These are phyloP conservation scores for Sinelater perroti DNA, from an alignment of 2,888 invertebrate species.

Conservation along the genomic window DNA sequence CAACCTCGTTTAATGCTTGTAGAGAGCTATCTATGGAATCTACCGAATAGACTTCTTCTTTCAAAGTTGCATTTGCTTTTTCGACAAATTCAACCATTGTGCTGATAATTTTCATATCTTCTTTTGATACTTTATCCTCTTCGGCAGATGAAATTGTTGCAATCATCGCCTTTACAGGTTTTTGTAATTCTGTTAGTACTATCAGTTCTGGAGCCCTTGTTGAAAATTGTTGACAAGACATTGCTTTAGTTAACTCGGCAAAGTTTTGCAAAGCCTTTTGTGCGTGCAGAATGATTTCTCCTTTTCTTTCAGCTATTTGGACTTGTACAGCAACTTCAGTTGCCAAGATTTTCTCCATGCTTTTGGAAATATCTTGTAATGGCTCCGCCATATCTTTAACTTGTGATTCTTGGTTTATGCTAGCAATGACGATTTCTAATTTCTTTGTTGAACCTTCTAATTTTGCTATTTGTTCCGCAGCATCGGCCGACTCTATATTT, in stretches of 20 bases:
- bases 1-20: conserved; percentile 40
- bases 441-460: conserved; percentile 37
- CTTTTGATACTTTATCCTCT: conserved; percentile 33
- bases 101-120: conserved; percentile 46
- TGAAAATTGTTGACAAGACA: background rate
- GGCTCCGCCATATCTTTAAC: conserved; percentile 57
- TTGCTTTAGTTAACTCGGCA: conserved; percentile 37
- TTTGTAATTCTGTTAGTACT: conserved; percentile 50
- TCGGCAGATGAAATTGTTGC: conserved; percentile 39
- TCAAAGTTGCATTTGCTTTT: conserved; percentile 39
- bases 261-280: conserved; percentile 42
- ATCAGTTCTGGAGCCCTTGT: conserved; percentile 36
- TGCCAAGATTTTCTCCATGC: conserved; percentile 7
- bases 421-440: conserved; percentile 38
- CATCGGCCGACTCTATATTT: conserved; percentile 19
- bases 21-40: conserved; percentile 47
- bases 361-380: conserved; percentile 52
- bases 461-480: background rate
- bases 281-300: conserved; percentile 10
- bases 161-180: conserved; percentile 50
- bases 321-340: background rate
- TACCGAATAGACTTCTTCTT: conserved; percentile 21
- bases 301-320: conserved; percentile 9
- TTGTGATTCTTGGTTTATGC: conserved; percentile 54
- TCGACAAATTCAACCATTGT: conserved; percentile 48